phyloP scores from a whole-genome alignment of 1,140 invertebrate species.

The Pseudomyrmex pallidus region DNA sequence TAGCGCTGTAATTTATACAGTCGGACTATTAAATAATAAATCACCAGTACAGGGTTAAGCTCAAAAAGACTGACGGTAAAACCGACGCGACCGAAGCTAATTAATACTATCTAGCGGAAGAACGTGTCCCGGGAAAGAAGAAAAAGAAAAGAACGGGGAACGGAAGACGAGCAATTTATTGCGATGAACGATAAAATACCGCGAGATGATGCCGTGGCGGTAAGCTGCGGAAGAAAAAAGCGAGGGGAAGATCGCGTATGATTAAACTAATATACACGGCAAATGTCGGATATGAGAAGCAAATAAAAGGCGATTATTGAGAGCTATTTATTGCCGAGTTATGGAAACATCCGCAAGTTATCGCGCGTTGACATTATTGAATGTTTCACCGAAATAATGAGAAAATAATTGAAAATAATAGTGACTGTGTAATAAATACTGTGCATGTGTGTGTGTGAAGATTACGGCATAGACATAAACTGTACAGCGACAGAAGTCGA shows the following conservation, averaged over 20 bases:
- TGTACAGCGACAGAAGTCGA: not conserved
- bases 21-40: not conserved
- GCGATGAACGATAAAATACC: constrained; percentile 61
- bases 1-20: not conserved
- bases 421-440: not conserved
- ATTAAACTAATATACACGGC: constrained; percentile 70
- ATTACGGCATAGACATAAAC: constrained; percentile 24
- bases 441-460: not conserved
- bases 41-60: not conserved
- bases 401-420: constrained; percentile 35
- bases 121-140: constrained; percentile 30
- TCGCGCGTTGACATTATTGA: constrained; percentile 34
- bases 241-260: constrained; percentile 42
- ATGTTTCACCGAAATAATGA: not conserved
- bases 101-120: constrained; percentile 66
- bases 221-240: constrained; percentile 45
- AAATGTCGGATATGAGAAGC: constrained; percentile 60
- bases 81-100: constrained; percentile 61
- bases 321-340: not conserved
- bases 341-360: not conserved
- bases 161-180: constrained; percentile 58
- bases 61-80: not conserved
- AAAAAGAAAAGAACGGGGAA: constrained; percentile 18
- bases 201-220: constrained; percentile 34
- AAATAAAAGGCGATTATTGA: constrained; percentile 47